Conservation (phyloP, 2,113 vertebrate species). For the Haemorhous mexicanus region DNA sequence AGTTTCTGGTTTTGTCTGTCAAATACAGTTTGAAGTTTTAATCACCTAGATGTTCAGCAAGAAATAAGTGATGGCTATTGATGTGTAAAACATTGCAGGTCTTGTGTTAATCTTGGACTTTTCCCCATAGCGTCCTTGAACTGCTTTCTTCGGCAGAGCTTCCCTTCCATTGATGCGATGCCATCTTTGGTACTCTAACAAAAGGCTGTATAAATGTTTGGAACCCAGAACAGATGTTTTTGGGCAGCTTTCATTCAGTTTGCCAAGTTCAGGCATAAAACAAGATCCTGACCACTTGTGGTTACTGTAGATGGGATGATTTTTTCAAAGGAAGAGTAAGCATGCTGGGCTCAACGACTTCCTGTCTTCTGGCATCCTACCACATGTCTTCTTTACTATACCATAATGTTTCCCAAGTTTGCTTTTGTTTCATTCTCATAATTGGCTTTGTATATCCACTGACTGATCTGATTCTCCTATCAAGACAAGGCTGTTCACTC, state of each 20-base stretch:
- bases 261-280: constrained; percentile 39
- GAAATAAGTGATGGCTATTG: background rate
- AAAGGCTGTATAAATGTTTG: constrained; percentile 39
- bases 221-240: constrained; percentile 50
- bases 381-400: constrained; percentile 41
- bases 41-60: background rate
- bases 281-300: constrained; percentile 15
- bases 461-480: constrained; percentile 57
- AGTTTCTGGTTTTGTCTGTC: background rate
- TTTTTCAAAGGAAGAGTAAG: constrained; percentile 22
- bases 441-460: constrained; percentile 64
- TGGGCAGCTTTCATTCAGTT: background rate
- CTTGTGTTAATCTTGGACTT: background rate
- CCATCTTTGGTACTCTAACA: constrained; percentile 42
- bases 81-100: background rate
- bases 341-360: background rate
- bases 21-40: background rate
- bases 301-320: background rate
- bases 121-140: background rate
- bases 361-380: constrained; percentile 51
- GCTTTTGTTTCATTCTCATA: constrained; percentile 59
- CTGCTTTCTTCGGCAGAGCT: background rate
- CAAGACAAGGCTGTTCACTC: constrained; percentile 52
- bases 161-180: background rate
- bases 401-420: constrained; percentile 61